A percentile compares a stretch with the other conserved stretches of the same genome.
phyloP scores from a whole-genome alignment of 2,888 invertebrate genomes.

The Tortrix viridana region DNA sequence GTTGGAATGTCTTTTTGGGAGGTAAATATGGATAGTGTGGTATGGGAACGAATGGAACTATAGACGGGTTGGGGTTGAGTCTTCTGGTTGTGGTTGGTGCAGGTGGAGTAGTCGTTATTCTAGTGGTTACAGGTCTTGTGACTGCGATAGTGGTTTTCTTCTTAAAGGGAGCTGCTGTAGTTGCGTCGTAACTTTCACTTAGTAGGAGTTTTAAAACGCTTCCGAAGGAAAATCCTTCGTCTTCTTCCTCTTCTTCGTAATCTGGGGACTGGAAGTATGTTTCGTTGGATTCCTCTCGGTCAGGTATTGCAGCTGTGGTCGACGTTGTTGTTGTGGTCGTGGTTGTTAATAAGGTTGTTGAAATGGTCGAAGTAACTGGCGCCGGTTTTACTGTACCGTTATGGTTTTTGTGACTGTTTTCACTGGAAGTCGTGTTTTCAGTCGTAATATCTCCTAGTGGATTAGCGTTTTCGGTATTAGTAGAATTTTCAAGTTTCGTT shows the following conservation, averaged over 20 bases:
- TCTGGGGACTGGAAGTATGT: conserved; percentile 56
- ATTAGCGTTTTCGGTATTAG: not conserved
- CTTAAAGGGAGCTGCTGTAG: conserved; percentile 51
- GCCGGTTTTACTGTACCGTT: conserved; percentile 34
- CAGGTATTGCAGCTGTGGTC: conserved; percentile 60
- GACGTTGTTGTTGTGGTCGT: conserved; percentile 37
- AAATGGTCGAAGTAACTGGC: conserved; percentile 36
- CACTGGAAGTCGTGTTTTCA: not conserved
- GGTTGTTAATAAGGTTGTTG: conserved; percentile 43
- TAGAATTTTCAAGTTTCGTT: not conserved
- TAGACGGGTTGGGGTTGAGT: conserved; percentile 45
- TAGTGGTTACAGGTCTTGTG: conserved; percentile 39
- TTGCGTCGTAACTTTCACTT: conserved; percentile 72
- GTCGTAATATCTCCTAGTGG: not conserved
- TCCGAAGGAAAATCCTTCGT: conserved; percentile 84
- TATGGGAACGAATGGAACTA: conserved; percentile 60
- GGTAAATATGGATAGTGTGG: conserved; percentile 57
- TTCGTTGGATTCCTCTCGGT: conserved; percentile 54
- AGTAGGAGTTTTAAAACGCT: conserved; percentile 86
- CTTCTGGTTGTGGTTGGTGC: conserved; percentile 42
- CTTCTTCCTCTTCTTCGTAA: conserved; percentile 70
- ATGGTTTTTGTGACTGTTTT: not conserved
- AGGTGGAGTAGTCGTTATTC: conserved; percentile 33
- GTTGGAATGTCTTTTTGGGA: conserved; percentile 52
- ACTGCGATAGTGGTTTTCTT: conserved; percentile 39